phyloP scores from a whole-genome alignment of 2,888 invertebrate genomes.

The Cataglyphis albicans region DNA sequence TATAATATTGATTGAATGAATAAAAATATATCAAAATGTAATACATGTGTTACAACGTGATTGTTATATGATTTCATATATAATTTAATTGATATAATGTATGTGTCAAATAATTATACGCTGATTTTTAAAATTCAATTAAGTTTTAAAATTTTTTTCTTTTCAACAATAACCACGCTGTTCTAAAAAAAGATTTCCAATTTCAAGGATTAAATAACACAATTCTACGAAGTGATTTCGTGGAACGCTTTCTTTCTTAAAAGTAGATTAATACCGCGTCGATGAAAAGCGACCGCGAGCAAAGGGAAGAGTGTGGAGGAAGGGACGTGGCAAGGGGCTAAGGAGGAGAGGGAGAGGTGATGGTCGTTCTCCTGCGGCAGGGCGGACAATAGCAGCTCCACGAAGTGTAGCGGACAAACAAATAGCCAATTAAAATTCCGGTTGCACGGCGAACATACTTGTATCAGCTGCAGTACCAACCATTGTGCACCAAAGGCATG shows the following conservation, averaged over 20 bases:
- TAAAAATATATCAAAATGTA: not conserved
- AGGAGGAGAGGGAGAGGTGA: constrained; percentile 58
- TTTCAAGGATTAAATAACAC: constrained; percentile 46
- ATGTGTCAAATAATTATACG: not conserved
- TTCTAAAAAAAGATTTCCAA: constrained; percentile 21
- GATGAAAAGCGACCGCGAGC: constrained; percentile 60
- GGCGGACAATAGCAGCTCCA: constrained; percentile 78
- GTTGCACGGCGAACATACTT: constrained; percentile 82
- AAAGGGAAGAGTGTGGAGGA: constrained; percentile 24
- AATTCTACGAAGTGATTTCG: constrained; percentile 16
- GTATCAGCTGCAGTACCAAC: constrained; percentile 81
- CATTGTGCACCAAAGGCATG: constrained; percentile 80
- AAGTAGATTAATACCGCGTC: constrained; percentile 63
- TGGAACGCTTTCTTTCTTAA: constrained; percentile 49
- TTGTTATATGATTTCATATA: constrained; percentile 1
- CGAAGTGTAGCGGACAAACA: constrained; percentile 82
- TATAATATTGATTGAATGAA: not conserved
- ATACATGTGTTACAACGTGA: not conserved
- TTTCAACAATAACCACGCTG: not conserved
- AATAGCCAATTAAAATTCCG: constrained; percentile 84
- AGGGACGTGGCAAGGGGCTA: constrained; percentile 10
- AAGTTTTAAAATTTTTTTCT: not conserved
- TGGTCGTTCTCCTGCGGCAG: constrained; percentile 67
- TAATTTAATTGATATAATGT: not conserved
- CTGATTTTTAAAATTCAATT: constrained; percentile 26